phyloP scores from a whole-genome alignment of 1,140 invertebrate species.

The Scaptomyza montana region DNA sequence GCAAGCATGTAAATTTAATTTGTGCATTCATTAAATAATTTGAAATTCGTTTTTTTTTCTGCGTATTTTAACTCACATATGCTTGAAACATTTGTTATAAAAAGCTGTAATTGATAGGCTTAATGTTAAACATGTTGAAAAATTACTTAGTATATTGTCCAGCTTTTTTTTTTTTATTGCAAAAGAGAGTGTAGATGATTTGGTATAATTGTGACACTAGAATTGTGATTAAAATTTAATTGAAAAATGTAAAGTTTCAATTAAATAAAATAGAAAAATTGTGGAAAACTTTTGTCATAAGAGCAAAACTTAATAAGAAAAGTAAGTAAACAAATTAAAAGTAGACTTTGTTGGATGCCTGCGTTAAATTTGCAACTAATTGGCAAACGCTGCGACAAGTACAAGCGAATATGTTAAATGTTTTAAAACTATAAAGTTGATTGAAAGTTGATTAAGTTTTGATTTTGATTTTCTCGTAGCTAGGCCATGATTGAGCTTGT shows the following conservation, averaged over 20 bases:
- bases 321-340: background rate
- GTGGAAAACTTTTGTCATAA: too few species aligned
- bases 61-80: background rate
- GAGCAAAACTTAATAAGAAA: too few species aligned
- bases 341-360: background rate
- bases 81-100: background rate
- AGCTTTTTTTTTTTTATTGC: too few species aligned
- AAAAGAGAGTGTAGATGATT: too few species aligned
- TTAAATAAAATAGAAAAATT: too few species aligned
- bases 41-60: too few species aligned
- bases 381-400: background rate
- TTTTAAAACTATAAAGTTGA: background rate
- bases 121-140: background rate
- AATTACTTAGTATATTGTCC: background rate
- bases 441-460: background rate
- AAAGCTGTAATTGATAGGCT: background rate
- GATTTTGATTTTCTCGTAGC: background rate
- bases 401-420: slow-evolving; percentile 3
- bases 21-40: too few species aligned
- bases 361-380: slow-evolving; percentile 2
- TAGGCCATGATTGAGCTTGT: background rate
- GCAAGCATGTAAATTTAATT: too few species aligned
- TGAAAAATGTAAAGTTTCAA: too few species aligned
- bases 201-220: too few species aligned
- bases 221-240: too few species aligned